Evolutionary conservation across 2,888 invertebrate genomes (phyloP).

Genomic region (Byasa hedistus): DNA sequence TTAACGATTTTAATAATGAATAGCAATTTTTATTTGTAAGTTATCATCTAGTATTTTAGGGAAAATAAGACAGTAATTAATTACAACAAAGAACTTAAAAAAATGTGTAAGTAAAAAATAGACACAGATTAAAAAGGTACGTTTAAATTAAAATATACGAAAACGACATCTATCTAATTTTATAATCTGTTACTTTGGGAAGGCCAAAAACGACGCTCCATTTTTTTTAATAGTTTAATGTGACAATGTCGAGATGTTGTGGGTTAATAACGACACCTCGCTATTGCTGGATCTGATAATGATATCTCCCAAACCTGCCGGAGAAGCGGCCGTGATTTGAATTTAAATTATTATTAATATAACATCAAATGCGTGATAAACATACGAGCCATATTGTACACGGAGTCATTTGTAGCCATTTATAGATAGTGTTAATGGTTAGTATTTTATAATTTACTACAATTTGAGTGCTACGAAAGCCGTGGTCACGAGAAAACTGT

Average conservation of each 20-base stretch:
- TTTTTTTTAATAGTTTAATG: slow-evolving; percentile 13
- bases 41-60: too few species aligned
- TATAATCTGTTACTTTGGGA: slow-evolving; percentile 1
- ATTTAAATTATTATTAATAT: slow-evolving; percentile 18
- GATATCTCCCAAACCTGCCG: neutral
- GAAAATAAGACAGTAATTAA: too few species aligned
- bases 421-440: too few species aligned
- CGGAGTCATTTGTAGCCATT: neutral
- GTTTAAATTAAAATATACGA: neutral
- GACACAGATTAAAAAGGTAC: too few species aligned
- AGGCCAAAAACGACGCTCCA: neutral
- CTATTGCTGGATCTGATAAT: slow-evolving; percentile 8
- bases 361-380: neutral
- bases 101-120: too few species aligned
- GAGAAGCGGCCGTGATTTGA: slow-evolving; percentile 16
- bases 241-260: slow-evolving; percentile 2
- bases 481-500: too few species aligned
- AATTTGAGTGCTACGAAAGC: too few species aligned
- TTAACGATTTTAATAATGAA: too few species aligned
- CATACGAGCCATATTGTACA: slow-evolving; percentile 4
- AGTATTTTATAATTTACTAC: too few species aligned
- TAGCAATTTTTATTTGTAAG: too few species aligned
- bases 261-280: slow-evolving; percentile 18
- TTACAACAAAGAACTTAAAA: too few species aligned
- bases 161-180: slow-evolving; percentile 4